Conservation (phyloP, 2,888 invertebrate genomes). For the Eubasilissa splendida region DNA sequence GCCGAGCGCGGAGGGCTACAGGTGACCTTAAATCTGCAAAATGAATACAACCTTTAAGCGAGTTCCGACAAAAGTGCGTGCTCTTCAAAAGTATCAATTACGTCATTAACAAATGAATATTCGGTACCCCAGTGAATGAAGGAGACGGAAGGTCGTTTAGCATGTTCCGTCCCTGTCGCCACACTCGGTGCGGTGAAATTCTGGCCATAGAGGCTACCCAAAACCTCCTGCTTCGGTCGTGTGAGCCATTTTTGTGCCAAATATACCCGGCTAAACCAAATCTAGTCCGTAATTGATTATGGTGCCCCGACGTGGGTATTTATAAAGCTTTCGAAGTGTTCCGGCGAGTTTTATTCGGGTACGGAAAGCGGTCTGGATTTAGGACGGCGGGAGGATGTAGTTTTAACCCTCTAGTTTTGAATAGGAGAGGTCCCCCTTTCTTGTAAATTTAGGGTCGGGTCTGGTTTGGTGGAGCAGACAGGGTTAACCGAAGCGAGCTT, state of each 20-base stretch:
- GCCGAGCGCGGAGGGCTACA: not conserved
- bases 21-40: constrained; percentile 21
- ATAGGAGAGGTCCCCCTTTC: constrained; percentile 52
- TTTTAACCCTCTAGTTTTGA: constrained; percentile 52
- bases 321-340: constrained; percentile 46
- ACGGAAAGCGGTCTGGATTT: constrained; percentile 28
- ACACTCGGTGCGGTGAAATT: constrained; percentile 54
- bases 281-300: constrained; percentile 59
- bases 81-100: constrained; percentile 49
- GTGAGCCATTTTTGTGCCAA: constrained; percentile 57
- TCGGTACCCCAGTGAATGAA: constrained; percentile 18
- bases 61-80: not conserved
- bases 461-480: constrained; percentile 56
- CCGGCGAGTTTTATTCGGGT: constrained; percentile 16
- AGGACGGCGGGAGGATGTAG: constrained; percentile 44
- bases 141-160: constrained; percentile 28
- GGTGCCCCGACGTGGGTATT: constrained; percentile 54
- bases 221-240: constrained; percentile 57
- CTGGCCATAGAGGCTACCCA: constrained; percentile 59
- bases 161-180: constrained; percentile 26
- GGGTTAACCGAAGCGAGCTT: constrained; percentile 58
- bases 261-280: constrained; percentile 57
- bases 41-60: constrained; percentile 25
- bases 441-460: constrained; percentile 57
- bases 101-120: constrained; percentile 52